Conservation (phyloP, 2,797 vertebrate species). For the Falco columbarius region DNA sequence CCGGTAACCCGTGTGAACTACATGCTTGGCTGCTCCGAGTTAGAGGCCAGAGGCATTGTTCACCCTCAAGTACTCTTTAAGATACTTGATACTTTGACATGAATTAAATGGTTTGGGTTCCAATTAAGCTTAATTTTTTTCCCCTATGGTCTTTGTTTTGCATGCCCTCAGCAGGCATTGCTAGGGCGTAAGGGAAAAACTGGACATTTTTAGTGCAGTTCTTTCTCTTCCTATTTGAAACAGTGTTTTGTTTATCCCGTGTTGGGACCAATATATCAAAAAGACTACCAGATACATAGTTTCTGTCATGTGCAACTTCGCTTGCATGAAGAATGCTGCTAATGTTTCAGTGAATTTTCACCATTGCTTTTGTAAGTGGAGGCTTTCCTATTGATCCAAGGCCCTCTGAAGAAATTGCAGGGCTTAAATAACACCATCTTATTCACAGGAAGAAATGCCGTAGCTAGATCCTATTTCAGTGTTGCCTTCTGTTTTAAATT, state of each 20-base stretch:
- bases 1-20: neutral
- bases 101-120: neutral
- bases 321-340: neutral
- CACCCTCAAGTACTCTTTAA: neutral
- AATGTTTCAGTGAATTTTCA: neutral
- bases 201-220: neutral
- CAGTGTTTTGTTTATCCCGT: neutral
- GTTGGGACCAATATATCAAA: neutral
- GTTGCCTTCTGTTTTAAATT: constrained; percentile 10
- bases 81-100: neutral
- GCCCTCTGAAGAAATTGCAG: neutral
- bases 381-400: neutral
- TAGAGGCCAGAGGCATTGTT: neutral
- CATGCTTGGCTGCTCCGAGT: accelerated
- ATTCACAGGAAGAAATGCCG: neutral
- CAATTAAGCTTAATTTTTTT: neutral
- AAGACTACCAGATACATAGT: neutral
- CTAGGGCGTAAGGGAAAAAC: neutral
- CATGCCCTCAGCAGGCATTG: neutral
- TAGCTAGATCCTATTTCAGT: neutral
- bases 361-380: neutral
- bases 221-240: neutral
- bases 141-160: neutral
- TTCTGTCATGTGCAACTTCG: neutral
- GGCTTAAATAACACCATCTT: neutral